These are phyloP conservation scores for Hippocampus abdominalis DNA, from an alignment of 2,113 vertebrate species.

Conservation along the genomic window DNA sequence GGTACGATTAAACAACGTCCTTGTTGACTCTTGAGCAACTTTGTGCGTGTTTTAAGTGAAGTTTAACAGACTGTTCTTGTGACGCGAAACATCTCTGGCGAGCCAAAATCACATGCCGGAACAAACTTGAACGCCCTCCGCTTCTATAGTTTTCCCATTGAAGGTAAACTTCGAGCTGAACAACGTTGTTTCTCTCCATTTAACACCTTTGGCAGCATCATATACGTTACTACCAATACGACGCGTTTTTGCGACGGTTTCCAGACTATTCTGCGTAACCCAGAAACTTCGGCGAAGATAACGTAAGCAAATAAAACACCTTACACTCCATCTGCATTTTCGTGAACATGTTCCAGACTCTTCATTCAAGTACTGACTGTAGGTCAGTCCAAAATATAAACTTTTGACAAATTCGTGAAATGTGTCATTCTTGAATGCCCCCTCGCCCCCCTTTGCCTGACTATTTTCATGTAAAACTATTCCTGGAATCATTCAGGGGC, in stretches of 20 bases:
- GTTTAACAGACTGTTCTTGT: neutral
- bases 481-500: slow-evolving; percentile 89
- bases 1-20: neutral
- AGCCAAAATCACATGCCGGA: neutral
- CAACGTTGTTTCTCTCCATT: neutral
- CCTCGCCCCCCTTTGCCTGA: neutral
- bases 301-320: neutral
- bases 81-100: neutral
- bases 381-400: neutral
- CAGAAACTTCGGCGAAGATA: neutral
- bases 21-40: too few species aligned
- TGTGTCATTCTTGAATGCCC: neutral
- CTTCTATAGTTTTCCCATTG: neutral
- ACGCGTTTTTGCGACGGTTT: neutral
- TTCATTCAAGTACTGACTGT: neutral
- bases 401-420: neutral
- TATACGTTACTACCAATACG: neutral
- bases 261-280: neutral
- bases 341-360: too few species aligned
- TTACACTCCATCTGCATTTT: neutral
- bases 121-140: neutral
- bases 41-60: neutral
- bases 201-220: neutral
- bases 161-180: neutral
- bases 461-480: slow-evolving; percentile 94